Conservation (phyloP, 2,797 vertebrate species). For the Acipenser transmontanus region DNA sequence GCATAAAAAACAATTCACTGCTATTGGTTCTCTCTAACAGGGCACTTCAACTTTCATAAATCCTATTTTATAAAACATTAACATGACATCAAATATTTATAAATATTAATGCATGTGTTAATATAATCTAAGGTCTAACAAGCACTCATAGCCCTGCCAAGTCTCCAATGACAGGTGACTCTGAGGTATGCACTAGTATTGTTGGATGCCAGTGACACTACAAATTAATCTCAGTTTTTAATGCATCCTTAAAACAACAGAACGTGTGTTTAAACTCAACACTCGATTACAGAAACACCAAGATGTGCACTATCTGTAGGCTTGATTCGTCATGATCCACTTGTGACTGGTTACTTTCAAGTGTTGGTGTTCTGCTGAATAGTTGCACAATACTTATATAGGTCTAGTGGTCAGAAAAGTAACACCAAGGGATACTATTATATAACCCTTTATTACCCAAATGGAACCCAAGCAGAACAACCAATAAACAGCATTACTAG, state of each 20-base stretch:
- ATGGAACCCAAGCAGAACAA: too few relatives aligned
- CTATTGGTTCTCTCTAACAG: conserved; percentile 51
- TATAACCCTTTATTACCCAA: too few relatives aligned
- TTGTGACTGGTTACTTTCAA: too few relatives aligned
- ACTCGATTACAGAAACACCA: conserved; percentile 5
- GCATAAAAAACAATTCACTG: background rate
- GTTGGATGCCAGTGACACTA: background rate
- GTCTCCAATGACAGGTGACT: conserved; percentile 66
- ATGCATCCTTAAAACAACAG: conserved; percentile 1
- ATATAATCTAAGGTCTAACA: conserved; percentile 75
- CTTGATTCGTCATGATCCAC: too few relatives aligned
- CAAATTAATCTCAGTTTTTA: conserved; percentile 3
- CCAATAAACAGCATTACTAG: too few relatives aligned
- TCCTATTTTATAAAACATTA: conserved; percentile 77
- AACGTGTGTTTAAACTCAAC: conserved; percentile 5
- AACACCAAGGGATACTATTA: too few relatives aligned
- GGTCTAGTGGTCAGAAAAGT: too few relatives aligned
- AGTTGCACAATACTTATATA: too few relatives aligned
- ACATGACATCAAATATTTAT: conserved; percentile 77
- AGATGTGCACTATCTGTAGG: too few relatives aligned
- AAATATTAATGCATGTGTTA: conserved; percentile 80
- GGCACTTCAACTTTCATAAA: conserved; percentile 64
- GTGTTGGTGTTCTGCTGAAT: too few relatives aligned
- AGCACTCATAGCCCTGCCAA: conserved; percentile 74
- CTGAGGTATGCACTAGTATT: conserved; percentile 57